phyloP scores from a whole-genome alignment of 2,888 invertebrate species.

The Dilophus febrilis region DNA sequence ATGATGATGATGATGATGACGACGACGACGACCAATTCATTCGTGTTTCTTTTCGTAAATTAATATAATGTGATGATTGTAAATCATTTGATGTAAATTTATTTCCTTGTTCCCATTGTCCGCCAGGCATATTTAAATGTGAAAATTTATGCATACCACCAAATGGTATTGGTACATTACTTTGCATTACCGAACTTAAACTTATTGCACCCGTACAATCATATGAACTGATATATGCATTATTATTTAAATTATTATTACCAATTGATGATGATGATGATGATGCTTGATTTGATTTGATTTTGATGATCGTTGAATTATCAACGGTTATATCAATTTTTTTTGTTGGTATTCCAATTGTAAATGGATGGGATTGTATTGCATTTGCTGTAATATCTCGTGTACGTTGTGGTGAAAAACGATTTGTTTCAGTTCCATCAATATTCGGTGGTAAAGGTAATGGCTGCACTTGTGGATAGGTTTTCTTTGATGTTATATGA shows the following conservation, averaged over 20 bases:
- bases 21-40: slow-evolving; percentile 19
- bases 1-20: no score
- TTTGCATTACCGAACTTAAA: slow-evolving; percentile 54
- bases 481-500: slow-evolving; percentile 16
- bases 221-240: slow-evolving; percentile 47
- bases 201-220: slow-evolving; percentile 49
- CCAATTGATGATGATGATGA: slow-evolving; percentile 21
- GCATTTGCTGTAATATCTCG: slow-evolving; percentile 46
- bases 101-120: slow-evolving; percentile 48
- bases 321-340: slow-evolving; percentile 20
- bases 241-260: slow-evolving; percentile 24
- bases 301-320: slow-evolving; percentile 8
- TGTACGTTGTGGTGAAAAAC: slow-evolving; percentile 44
- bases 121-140: slow-evolving; percentile 62
- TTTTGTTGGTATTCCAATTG: slow-evolving; percentile 1
- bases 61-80: slow-evolving; percentile 45
- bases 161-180: slow-evolving; percentile 54
- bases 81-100: slow-evolving; percentile 53
- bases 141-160: slow-evolving; percentile 36
- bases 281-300: slow-evolving; percentile 8
- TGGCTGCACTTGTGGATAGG: slow-evolving; percentile 35
- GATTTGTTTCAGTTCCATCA: slow-evolving; percentile 42
- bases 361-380: slow-evolving; percentile 32
- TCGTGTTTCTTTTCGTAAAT: slow-evolving; percentile 30
- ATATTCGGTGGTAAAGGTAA: slow-evolving; percentile 46